A percentile compares a stretch with the other conserved stretches of the same genome.
phyloP scores from a whole-genome alignment of 2,797 vertebrate genomes.

The Crax fasciolata region DNA sequence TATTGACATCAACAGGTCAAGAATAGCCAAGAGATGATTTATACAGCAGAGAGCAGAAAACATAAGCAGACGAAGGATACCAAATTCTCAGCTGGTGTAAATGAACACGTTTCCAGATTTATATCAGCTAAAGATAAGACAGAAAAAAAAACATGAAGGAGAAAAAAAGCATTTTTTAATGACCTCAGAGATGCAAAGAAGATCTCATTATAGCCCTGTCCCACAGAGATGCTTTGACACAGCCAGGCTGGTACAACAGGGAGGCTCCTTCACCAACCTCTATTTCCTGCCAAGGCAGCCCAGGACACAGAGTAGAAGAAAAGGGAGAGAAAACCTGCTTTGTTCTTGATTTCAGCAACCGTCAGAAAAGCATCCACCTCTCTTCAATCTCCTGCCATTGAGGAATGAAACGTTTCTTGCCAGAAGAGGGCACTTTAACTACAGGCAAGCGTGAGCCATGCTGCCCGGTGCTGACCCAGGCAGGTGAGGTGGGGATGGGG shows the following conservation, averaged over 20 bases:
- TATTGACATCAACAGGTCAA: conserved; percentile 47
- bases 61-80: background rate
- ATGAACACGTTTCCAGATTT: background rate
- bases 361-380: background rate
- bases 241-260: background rate
- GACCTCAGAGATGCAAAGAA: background rate
- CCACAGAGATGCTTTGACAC: background rate
- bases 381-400: background rate
- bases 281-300: background rate
- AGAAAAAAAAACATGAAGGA: no score
- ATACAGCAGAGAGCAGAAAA: background rate
- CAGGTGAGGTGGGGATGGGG: background rate
- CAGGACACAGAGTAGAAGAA: background rate
- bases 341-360: conserved; percentile 21
- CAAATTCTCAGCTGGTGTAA: background rate
- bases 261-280: background rate
- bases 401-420: conserved; percentile 27
- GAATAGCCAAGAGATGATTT: background rate
- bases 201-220: background rate
- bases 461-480: background rate
- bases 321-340: conserved; percentile 16
- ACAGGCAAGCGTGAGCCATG: conserved; percentile 64
- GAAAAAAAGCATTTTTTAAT: background rate
- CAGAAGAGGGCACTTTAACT: conserved; percentile 86
- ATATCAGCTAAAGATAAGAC: background rate